A percentile compares a stretch with the other conserved stretches of the same genome.
Conservation (phyloP, 2,797 vertebrate species). For the Ptychadena robeensis region DNA sequence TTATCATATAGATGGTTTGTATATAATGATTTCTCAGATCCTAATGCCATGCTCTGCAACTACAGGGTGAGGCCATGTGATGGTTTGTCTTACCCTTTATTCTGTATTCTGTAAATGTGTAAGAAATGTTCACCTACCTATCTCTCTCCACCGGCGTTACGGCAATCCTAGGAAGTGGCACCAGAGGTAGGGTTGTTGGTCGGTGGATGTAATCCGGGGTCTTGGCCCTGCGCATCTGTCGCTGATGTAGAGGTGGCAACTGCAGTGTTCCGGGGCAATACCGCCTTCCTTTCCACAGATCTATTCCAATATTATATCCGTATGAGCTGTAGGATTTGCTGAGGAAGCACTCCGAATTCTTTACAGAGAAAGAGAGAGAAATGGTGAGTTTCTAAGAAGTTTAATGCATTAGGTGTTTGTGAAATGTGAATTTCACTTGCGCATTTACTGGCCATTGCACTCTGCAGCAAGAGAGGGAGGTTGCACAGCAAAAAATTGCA, state of each 20-base stretch:
- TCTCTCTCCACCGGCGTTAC: constrained; percentile 89
- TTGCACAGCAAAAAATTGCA: too few species aligned
- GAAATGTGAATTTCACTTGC: background rate
- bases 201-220: constrained; percentile 85
- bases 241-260: constrained; percentile 89
- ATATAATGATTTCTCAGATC: too few species aligned
- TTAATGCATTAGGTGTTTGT: background rate
- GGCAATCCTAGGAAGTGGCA: constrained; percentile 86
- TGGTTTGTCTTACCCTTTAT: too few species aligned
- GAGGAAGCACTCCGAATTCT: constrained; percentile 77
- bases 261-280: constrained; percentile 91
- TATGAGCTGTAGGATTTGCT: constrained; percentile 84
- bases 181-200: constrained; percentile 87
- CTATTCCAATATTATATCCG: constrained; percentile 82
- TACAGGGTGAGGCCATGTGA: too few species aligned
- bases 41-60: too few species aligned
- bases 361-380: constrained; percentile 66
- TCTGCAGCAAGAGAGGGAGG: too few species aligned
- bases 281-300: constrained; percentile 86
- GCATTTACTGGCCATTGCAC: background rate
- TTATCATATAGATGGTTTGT: too few species aligned
- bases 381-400: background rate
- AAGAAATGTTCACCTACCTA: constrained; percentile 85
- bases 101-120: too few species aligned
- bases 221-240: constrained; percentile 81